Evolutionary conservation across 92 coral and sea anemone genomes (phyloP).

Genomic region (Galaxea fascicularis): DNA sequence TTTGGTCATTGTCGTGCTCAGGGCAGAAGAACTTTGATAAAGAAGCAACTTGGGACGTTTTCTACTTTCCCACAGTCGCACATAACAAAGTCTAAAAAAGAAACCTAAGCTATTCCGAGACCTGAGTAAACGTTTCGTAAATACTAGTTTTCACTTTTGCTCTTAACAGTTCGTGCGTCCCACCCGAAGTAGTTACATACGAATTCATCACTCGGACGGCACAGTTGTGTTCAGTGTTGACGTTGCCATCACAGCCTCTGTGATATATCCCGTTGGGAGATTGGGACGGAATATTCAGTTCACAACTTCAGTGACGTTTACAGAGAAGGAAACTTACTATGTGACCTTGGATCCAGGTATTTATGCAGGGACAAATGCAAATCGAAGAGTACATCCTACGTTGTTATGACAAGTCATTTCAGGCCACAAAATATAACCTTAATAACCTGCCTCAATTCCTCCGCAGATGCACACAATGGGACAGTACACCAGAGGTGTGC

Average conservation of each 20-base stretch:
- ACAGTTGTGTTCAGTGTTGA: constrained; percentile 69
- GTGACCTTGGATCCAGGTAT: constrained; percentile 79
- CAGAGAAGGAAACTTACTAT: constrained; percentile 77
- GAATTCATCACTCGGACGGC: constrained; percentile 58
- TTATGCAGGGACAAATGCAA: neutral
- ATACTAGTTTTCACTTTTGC: neutral
- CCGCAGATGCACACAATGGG: too few species aligned
- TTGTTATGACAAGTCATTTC: too few species aligned
- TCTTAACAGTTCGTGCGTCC: constrained; percentile 77
- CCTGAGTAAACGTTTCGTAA: neutral
- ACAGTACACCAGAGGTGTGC: too few species aligned
- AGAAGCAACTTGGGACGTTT: too few species aligned
- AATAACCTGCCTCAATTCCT: too few species aligned
- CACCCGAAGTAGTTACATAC: constrained; percentile 67
- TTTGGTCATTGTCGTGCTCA: too few species aligned
- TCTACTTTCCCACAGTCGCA: too few species aligned
- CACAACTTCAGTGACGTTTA: constrained; percentile 59
- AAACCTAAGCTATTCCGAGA: too few species aligned
- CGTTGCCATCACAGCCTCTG: constrained; percentile 64
- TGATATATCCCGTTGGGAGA: constrained; percentile 74
- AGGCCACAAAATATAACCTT: too few species aligned
- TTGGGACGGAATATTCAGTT: constrained; percentile 72
- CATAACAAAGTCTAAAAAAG: too few species aligned
- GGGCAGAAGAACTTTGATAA: too few species aligned
- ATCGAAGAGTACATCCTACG: too few species aligned